Base-by-base conservation (phyloP, 2,113 vertebrate genomes). In the Taxidea taxus region DNA sequence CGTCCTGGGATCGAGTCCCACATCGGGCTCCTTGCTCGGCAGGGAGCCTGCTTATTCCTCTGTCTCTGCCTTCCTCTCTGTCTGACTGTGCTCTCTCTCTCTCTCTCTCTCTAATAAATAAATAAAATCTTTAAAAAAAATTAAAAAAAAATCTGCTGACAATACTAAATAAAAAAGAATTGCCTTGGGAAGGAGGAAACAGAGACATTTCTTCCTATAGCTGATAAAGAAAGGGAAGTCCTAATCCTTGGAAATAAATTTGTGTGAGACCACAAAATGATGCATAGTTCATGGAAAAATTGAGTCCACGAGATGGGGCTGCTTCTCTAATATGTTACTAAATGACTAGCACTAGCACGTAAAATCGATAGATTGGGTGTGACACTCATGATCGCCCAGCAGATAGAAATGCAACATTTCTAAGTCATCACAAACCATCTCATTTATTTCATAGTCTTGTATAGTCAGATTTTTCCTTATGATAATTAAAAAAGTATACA, bases 171-270 rank as follows among this genome's bases (percentile, higher is more conserved):
- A 91, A 82, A 97, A 88, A 64, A 25, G 34, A 94, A 97, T 56
- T 95, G 60, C 27, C 62, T 51, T n/a, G 47, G 77, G 90, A 92
- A 54, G 42, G 64, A 94, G 34, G 80, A 97, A 83, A 83, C 1
- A 2, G 34, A 93, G 90, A 49, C 39, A 42, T 81, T 87, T 93
- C 83, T 88, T 51, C 81, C 54, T 54, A 47, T n/a, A 94, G 92
- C 56, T 77, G 49, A 84, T 51, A 78, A 97, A 87, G 29, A 66
- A 97, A 87, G 29, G 54, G 94, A 96, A 96, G 85, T 90, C 51
- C 68, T 86, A 88, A 90, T 13, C 92, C 94, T 87, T 84, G 91
- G 91, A 96, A 96, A 96, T 94, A 95, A 97, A 85, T 49, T 15
- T 66, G 68, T 72, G 31, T 64, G 72, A 86, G 37, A 66, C 75